Conservation (phyloP, 2,797 vertebrate genomes). For the Hippocampus kuda region DNA sequence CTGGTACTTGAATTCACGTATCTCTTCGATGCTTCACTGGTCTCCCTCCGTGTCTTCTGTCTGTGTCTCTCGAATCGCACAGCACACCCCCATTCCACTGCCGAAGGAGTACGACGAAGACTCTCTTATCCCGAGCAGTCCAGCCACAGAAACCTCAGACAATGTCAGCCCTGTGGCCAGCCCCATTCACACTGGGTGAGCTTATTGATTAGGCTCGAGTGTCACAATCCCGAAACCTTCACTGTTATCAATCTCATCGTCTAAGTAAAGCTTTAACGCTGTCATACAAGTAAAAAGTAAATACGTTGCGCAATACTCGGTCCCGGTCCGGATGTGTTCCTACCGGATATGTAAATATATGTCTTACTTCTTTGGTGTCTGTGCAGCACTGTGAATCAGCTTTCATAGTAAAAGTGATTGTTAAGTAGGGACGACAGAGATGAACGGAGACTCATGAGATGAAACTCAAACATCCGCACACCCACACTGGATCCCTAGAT, state of each 20-base stretch:
- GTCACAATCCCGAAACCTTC: neutral
- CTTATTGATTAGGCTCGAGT: neutral
- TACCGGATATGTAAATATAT: too few species aligned
- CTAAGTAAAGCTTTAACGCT: too few species aligned
- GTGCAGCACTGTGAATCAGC: slow-evolving; percentile 17
- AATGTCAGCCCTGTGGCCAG: slow-evolving; percentile 98
- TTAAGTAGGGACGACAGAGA: neutral
- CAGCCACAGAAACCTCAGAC: slow-evolving; percentile 95
- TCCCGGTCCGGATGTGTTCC: too few species aligned
- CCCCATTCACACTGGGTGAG: slow-evolving; percentile 96
- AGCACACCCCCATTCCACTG: slow-evolving; percentile 71
- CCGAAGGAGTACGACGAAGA: slow-evolving; percentile 94
- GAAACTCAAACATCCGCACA: too few species aligned
- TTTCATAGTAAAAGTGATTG: slow-evolving; percentile 9
- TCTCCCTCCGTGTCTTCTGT: too few species aligned
- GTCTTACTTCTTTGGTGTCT: too few species aligned
- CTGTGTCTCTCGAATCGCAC: slow-evolving; percentile 20
- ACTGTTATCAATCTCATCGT: too few species aligned
- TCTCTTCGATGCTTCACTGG: too few species aligned
- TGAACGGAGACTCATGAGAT: slow-evolving; percentile 5
- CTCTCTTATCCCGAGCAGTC: slow-evolving; percentile 94
- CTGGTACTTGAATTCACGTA: too few species aligned
- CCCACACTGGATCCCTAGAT: too few species aligned
- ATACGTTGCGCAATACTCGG: too few species aligned
- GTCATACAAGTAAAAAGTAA: too few species aligned